Base-by-base conservation (phyloP, 2,113 vertebrate genomes). In the Campylomormyrus tamandua region DNA sequence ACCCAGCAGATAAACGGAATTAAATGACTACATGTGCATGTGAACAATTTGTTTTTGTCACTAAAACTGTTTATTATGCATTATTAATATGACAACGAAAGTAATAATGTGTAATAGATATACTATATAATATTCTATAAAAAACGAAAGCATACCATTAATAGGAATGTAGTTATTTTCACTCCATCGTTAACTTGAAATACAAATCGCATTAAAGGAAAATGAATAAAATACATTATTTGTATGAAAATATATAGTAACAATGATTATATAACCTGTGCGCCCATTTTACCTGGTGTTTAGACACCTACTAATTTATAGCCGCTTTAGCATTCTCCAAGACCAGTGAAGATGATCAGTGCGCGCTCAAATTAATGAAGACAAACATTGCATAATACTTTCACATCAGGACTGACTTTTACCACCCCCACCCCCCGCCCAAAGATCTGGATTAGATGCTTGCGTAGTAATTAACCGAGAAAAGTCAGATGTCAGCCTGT, bases 401-500 rank as follows among this genome's bases (percentile, higher is more conserved):
- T 48, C 21, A 45, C n/a, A 35, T 77, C 39, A 52, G 48, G 88
- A 31, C 52, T 35, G 62, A 77, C 66, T 39, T 53, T 83, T 39
- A 66, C 58, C 27, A 15, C 27, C 17, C 27, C 48, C 70, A n/a
- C 21, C n/a, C 35, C 19, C 27, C n/a, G 53, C 10, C n/a, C 66
- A 27, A 83, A 49, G 39, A 42, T 35, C 31, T 80, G 74, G 70
- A 89, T 89, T 48, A 84, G 45, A 46, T 84, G 45, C 83, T n/a
- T 84, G 45, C 21, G 13, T 56, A 58, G 48, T 45, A 21, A 27
- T 58, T 88, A 27, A 31, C 3, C 17, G 52, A 13, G 50, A 85
- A 50, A 90, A 52, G 90, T 90, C 90, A 56, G n/a, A 39, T 66
- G 52, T 90, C 53, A 83, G 62, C 86, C 52, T 88, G n/a, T 62